Evolutionary conservation across 1,140 invertebrate genomes (phyloP), one percentile per base, ranked within the genome.

Genomic region (Diabrotica undecimpunctata): DNA sequence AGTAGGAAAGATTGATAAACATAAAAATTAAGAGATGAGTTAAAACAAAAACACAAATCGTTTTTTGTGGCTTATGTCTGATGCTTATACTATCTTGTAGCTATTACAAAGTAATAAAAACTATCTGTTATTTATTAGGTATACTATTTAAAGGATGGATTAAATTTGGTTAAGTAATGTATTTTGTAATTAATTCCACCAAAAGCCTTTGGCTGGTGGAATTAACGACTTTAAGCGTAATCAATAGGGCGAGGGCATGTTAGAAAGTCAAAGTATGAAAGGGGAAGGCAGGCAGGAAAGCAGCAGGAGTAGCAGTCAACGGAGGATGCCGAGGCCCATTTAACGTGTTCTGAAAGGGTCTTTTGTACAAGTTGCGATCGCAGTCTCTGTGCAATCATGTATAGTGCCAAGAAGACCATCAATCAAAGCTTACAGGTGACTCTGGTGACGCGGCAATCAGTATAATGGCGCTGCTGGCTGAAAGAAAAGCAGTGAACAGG

Each of bases 311-410:
- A 46, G 41, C 41, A 46, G 41, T 46, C 41, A 46, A 46, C 41
- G 8, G 41, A 46, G 41, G 41, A 46, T 46, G 41, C 54, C 13
- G 35, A 55, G 54, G 12, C 54, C 54, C 54, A 35, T 55, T 55
- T 55, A 55, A 55, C 54, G 54, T 36, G 54, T 55, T 55, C 54
- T 55, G 54, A 55, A 55, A 55, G 54, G 54, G 54, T 55, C 54
- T 55, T 55, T 55, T 55, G 54, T 55, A 55, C 35, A 55, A 59
- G 35, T 50, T 59, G 38, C 37, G 37, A 59, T 59, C 57, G 36
- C 57, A 50, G 57, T 59, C 57, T 61, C 60, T 61, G 60, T 37
- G 60, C 60, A 61, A 61, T 61, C 60, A 61, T 61, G 60, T 61
- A 61, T 61, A 61, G 60, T 61, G 60, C 60, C 39, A 52, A 61